A percentile compares a stretch with the other conserved stretches of the same genome.
These are phyloP conservation scores for Lepeophtheirus salmonis DNA, from an alignment of 1,140 invertebrate genomes.

Conservation along the genomic window DNA sequence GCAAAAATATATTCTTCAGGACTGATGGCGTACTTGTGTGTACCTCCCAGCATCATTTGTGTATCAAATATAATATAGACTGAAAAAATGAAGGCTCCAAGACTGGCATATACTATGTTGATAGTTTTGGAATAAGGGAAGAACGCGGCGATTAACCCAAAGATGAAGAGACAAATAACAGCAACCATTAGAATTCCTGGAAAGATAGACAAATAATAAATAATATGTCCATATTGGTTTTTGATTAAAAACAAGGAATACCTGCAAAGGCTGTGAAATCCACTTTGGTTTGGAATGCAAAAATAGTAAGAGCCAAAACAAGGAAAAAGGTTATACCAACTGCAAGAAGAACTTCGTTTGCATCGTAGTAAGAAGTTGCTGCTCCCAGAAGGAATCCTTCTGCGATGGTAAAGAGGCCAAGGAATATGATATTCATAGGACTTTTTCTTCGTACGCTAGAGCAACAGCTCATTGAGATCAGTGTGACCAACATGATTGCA, in stretches of 20 bases:
- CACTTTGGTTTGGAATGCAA: constrained; percentile 33
- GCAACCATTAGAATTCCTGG: constrained; percentile 41
- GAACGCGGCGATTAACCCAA: constrained; percentile 58
- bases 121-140: constrained; percentile 35
- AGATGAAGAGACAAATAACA: constrained; percentile 54
- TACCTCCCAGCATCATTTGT: constrained; percentile 80
- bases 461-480: constrained; percentile 73
- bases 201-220: not conserved
- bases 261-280: constrained; percentile 32
- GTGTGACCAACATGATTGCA: constrained; percentile 43
- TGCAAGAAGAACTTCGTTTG: constrained; percentile 19
- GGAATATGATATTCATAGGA: constrained; percentile 69
- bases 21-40: constrained; percentile 71
- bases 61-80: constrained; percentile 80
- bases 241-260: constrained; percentile 10
- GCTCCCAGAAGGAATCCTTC: constrained; percentile 55
- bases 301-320: constrained; percentile 29
- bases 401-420: constrained; percentile 57
- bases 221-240: not conserved
- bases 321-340: constrained; percentile 17
- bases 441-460: constrained; percentile 51
- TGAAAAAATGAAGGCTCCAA: constrained; percentile 60
- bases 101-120: constrained; percentile 51
- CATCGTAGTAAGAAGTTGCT: constrained; percentile 37
- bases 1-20: constrained; percentile 94